A percentile compares a stretch with the other conserved stretches of the same genome.
phyloP scores from a whole-genome alignment of 2,797 vertebrate genomes.

The Nasua narica region DNA sequence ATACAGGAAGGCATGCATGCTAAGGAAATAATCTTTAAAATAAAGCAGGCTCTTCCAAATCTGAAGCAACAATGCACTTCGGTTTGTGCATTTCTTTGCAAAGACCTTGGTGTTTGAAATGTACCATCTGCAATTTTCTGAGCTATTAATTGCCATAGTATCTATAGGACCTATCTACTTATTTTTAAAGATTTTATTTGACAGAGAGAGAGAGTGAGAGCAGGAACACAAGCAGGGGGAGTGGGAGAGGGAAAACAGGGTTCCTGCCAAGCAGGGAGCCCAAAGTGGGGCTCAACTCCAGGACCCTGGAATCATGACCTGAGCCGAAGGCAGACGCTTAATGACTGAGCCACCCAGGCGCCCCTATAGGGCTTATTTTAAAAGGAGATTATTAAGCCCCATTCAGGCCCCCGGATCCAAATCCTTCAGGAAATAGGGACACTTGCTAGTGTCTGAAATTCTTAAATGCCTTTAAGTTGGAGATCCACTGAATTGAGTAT shows the following conservation, averaged over 20 bases:
- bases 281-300: too few species aligned
- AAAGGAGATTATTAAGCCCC: neutral
- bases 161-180: neutral
- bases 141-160: conserved; percentile 75
- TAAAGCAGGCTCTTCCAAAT: conserved; percentile 37
- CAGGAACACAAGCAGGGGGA: too few species aligned
- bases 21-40: conserved; percentile 1
- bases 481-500: neutral
- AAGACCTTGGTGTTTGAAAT: conserved; percentile 52
- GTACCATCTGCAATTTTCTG: conserved; percentile 69
- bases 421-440: neutral
- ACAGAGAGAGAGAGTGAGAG: too few species aligned
- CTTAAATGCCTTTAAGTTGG: neutral
- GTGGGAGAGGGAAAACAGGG: too few species aligned
- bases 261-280: too few species aligned
- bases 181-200: neutral
- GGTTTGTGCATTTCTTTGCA: conserved; percentile 27
- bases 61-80: neutral
- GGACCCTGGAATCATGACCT: too few species aligned
- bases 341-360: too few species aligned
- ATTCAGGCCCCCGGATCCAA: neutral
- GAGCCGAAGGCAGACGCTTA: too few species aligned
- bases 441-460: neutral
- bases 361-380: neutral
- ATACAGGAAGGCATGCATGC: conserved; percentile 35